Conservation (phyloP, 2,113 vertebrate genomes). For the Phasianus colchicus region DNA sequence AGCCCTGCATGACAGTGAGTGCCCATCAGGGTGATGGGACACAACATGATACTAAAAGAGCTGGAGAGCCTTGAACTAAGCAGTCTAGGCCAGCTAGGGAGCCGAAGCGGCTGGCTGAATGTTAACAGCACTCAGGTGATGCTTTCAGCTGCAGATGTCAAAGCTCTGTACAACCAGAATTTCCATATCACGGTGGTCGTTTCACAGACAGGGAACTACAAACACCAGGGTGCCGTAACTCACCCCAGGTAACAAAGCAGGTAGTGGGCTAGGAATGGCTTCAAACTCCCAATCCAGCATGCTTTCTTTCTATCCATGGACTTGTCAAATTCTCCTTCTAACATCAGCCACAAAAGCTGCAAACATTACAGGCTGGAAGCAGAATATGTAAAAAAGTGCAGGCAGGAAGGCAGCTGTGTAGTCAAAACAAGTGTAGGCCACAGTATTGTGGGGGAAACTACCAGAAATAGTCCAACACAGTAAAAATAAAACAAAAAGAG, state of each 20-base stretch:
- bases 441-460: not conserved
- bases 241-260: conserved; percentile 36
- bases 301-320: not conserved
- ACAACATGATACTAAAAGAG: not conserved
- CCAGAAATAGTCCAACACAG: not conserved
- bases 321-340: not conserved
- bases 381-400: not conserved
- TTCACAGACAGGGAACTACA: not conserved
- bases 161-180: conserved; percentile 28
- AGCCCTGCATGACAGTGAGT: not conserved
- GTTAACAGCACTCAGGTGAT: not conserved
- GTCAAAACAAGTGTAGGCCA: conserved; percentile 46
- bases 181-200: conserved; percentile 37
- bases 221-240: not conserved
- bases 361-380: not conserved
- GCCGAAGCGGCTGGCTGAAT: not conserved
- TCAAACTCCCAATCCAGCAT: not conserved
- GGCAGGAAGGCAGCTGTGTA: conserved; percentile 26
- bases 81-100: not conserved
- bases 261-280: conserved; percentile 7
- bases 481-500: conserved; percentile 51
- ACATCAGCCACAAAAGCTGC: conserved; percentile 4
- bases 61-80: not conserved
- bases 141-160: not conserved
- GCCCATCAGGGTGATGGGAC: not conserved